These are phyloP conservation scores for Bubalus kerabau DNA, from an alignment of 2,113 vertebrate species.

Conservation along the genomic window DNA sequence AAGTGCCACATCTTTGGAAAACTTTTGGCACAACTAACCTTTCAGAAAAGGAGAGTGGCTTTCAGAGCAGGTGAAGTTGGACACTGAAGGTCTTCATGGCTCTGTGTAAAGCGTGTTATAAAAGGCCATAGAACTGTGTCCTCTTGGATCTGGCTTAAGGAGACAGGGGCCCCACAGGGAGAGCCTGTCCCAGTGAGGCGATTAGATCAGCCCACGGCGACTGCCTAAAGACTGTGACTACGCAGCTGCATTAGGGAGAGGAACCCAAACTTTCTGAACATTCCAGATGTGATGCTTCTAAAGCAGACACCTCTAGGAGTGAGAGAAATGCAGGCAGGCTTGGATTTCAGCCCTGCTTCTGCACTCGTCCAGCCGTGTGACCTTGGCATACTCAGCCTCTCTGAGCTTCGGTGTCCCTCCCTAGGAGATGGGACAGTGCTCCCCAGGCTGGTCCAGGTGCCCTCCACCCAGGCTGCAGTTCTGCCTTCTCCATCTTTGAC, in stretches of 20 bases:
- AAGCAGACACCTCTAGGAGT: neutral
- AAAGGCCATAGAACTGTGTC: neutral
- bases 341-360: neutral
- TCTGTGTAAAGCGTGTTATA: neutral
- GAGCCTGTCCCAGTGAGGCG: neutral
- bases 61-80: neutral
- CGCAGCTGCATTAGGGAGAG: neutral
- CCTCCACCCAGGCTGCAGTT: neutral
- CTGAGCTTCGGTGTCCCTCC: neutral
- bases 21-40: neutral
- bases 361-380: neutral
- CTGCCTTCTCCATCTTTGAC: neutral
- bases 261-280: neutral
- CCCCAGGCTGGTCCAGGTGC: neutral
- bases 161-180: neutral
- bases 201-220: neutral
- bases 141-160: neutral
- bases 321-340: neutral
- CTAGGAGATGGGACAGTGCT: accelerated
- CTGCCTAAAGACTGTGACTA: too few relatives aligned
- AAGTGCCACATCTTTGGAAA: neutral
- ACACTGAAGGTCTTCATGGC: neutral
- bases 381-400: neutral
- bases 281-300: neutral
- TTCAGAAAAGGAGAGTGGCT: neutral